Evolutionary conservation across 2,888 invertebrate genomes (phyloP).

Genomic region (Cheilosia vulpina): DNA sequence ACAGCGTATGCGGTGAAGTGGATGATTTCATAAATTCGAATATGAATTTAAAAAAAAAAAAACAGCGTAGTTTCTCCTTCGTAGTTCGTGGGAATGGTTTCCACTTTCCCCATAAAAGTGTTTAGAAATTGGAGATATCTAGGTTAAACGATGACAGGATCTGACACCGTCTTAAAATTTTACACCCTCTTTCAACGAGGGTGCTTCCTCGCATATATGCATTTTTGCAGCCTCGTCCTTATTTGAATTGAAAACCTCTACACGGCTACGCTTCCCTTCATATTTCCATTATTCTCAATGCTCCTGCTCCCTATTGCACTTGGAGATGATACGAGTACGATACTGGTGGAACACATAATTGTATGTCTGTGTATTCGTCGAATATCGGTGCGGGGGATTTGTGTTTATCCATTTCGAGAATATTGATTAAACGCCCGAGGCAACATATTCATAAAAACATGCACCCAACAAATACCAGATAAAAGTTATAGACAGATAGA

Average conservation of each 20-base stretch:
- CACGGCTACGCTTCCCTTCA: neutral
- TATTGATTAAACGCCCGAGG: slow-evolving; percentile 66
- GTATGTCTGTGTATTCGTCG: neutral
- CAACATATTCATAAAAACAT: slow-evolving; percentile 48
- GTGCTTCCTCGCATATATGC: too few species aligned
- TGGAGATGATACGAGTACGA: neutral
- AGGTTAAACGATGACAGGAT: too few species aligned
- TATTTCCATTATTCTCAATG: slow-evolving; percentile 1
- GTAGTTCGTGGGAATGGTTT: too few species aligned
- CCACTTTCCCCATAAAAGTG: too few species aligned
- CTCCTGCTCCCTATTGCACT: slow-evolving; percentile 5
- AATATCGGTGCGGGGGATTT: slow-evolving; percentile 15
- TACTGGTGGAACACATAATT: neutral
- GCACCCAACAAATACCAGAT: slow-evolving; percentile 14
- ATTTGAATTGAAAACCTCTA: too few species aligned
- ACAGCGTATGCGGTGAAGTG: slow-evolving; percentile 10
- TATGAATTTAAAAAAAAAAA: neutral
- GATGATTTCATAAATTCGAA: neutral
- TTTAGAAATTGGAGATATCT: too few species aligned
- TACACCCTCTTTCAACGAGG: too few species aligned
- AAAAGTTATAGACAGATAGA: neutral
- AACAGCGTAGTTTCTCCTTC: too few species aligned
- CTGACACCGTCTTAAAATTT: too few species aligned
- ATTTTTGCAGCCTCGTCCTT: too few species aligned
- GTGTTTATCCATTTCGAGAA: slow-evolving; percentile 60